These are phyloP conservation scores for Hypselothyrea guttata DNA, from an alignment of 2,888 invertebrate species.

Conservation along the genomic window DNA sequence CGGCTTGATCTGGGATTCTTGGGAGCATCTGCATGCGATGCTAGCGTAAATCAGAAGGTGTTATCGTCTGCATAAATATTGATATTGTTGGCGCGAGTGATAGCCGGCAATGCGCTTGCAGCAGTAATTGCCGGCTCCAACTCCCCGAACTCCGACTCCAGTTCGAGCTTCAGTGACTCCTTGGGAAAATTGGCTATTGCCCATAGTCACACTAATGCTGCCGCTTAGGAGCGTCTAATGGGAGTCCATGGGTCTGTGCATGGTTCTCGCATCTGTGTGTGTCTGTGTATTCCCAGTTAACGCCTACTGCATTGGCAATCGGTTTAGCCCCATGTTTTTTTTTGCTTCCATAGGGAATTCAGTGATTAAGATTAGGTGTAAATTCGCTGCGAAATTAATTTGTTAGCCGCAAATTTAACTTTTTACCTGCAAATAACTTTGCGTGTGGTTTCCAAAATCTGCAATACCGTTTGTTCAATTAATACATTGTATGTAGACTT, in stretches of 20 bases:
- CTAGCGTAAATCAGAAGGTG: constrained; percentile 80
- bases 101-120: constrained; percentile 71
- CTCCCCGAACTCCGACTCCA: constrained; percentile 16
- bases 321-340: constrained; percentile 35
- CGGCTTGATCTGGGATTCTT: constrained; percentile 19
- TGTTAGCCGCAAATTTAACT: constrained; percentile 75
- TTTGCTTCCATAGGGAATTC: constrained; percentile 61
- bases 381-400: constrained; percentile 77
- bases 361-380: constrained; percentile 78
- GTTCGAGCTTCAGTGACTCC: constrained; percentile 28
- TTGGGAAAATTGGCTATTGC: constrained; percentile 61
- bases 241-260: constrained; percentile 27
- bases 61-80: constrained; percentile 82
- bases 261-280: too few relatives aligned
- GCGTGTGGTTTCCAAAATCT: constrained; percentile 53
- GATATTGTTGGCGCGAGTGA: constrained; percentile 78
- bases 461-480: too few relatives aligned
- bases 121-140: constrained; percentile 63
- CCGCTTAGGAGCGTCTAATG: constrained; percentile 76
- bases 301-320: constrained; percentile 60
- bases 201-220: constrained; percentile 58
- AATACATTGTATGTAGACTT: too few relatives aligned
- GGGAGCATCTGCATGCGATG: constrained; percentile 68
- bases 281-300: constrained; percentile 31
- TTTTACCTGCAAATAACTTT: constrained; percentile 72